A percentile compares a stretch with the other conserved stretches of the same genome.
Conservation (phyloP, 2,888 invertebrate genomes). For the Coenonympha glycerion region DNA sequence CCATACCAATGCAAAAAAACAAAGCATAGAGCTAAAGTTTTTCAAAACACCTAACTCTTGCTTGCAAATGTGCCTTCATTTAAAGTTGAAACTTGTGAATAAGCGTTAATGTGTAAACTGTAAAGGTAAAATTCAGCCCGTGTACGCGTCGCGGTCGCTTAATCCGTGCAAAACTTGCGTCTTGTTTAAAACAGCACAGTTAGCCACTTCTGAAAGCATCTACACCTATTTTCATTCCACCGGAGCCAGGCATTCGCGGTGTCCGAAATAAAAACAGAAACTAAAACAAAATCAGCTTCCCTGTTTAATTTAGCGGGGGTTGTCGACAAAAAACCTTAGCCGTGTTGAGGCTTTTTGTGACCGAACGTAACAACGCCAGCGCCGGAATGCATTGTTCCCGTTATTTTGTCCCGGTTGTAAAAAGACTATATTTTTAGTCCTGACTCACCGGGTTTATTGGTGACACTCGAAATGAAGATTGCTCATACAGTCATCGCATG, state of each 20-base stretch:
- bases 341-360: conserved; percentile 64
- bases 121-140: conserved; percentile 22
- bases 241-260: conserved; percentile 38
- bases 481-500: conserved; percentile 43
- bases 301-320: conserved; percentile 72
- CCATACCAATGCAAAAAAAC: background rate
- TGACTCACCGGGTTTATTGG: conserved; percentile 51
- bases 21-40: background rate
- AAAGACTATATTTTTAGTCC: conserved; percentile 49
- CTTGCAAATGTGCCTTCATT: conserved; percentile 6
- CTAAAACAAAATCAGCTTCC: conserved; percentile 62
- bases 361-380: conserved; percentile 60
- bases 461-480: conserved; percentile 40
- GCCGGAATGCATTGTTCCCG: conserved; percentile 69
- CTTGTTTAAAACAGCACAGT: conserved; percentile 30
- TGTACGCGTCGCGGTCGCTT: conserved; percentile 20
- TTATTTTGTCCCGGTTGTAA: conserved; percentile 54
- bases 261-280: conserved; percentile 52
- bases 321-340: conserved; percentile 66
- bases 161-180: conserved; percentile 28
- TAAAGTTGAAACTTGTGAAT: conserved; percentile 16
- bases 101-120: conserved; percentile 21
- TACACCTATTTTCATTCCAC: conserved; percentile 29
- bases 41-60: background rate
- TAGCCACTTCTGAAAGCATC: conserved; percentile 31